A percentile compares a stretch with the other conserved stretches of the same genome.
phyloP scores from a whole-genome alignment of 2,113 vertebrate species.

The Macrotis lagotis region DNA sequence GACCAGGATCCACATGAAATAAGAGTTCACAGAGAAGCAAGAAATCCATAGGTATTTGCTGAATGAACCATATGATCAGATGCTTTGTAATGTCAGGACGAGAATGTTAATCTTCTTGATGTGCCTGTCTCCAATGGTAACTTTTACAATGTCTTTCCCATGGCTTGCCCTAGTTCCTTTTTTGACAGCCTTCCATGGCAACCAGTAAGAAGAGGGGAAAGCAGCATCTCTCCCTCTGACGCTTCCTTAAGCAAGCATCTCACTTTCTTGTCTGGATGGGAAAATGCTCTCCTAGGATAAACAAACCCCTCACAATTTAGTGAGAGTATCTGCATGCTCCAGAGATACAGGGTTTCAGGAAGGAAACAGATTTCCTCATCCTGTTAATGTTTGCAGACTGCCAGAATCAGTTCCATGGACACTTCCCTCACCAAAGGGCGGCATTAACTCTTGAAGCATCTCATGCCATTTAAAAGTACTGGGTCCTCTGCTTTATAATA shows the following conservation, averaged over 20 bases:
- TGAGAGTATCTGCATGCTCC: conserved; percentile 72
- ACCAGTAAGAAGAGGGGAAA: conserved; percentile 7
- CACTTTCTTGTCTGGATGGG: conserved; percentile 48
- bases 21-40: background rate
- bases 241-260: conserved; percentile 36
- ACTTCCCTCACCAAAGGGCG: conserved; percentile 70
- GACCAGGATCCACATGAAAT: background rate
- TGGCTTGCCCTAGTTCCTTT: background rate
- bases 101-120: background rate
- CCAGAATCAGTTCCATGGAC: conserved; percentile 75
- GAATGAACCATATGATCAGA: background rate
- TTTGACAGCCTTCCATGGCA: conserved; percentile 4
- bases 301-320: conserved; percentile 67
- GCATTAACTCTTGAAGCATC: background rate
- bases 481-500: background rate
- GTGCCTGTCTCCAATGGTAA: background rate
- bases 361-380: conserved; percentile 89
- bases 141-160: background rate
- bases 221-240: background rate
- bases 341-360: conserved; percentile 84
- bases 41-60: background rate
- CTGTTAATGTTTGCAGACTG: conserved; percentile 74
- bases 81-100: background rate
- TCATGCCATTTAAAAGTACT: background rate
- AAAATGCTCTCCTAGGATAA: conserved; percentile 60